phyloP scores from a whole-genome alignment of 2,113 vertebrate genomes.

The Notiomystis cincta region DNA sequence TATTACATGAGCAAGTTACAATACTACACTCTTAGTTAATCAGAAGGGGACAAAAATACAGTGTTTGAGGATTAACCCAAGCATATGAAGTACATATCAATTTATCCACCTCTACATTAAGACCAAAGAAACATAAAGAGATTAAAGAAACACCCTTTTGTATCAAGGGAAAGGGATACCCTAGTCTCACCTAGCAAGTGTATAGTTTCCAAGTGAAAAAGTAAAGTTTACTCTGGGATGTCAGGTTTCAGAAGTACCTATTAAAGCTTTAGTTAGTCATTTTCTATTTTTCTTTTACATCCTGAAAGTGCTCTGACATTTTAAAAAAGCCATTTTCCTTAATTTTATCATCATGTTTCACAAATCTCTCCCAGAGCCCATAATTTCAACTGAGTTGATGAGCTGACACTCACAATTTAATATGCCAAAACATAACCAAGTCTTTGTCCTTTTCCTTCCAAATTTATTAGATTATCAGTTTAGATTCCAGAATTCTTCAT shows the following conservation, averaged over 20 bases:
- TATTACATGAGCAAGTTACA: background rate
- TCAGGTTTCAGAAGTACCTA: background rate
- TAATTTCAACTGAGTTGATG: background rate
- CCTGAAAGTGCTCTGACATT: background rate
- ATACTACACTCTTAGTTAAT: background rate
- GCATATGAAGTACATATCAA: background rate
- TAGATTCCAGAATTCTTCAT: background rate
- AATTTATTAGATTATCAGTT: background rate
- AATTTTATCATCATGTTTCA: background rate
- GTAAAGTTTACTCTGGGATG: background rate
- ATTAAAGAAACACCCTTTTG: slow-evolving; percentile 2
- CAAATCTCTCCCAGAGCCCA: background rate
- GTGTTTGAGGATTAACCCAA: slow-evolving; percentile 18
- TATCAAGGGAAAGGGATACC: background rate
- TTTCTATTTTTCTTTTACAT: background rate
- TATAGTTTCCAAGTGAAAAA: background rate
- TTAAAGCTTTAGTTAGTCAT: background rate
- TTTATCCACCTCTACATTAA: background rate
- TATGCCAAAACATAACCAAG: background rate
- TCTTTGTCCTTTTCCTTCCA: background rate
- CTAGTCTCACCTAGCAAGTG: background rate
- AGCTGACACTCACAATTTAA: background rate
- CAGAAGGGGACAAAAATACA: background rate
- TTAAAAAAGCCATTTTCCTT: background rate
- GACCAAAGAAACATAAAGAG: background rate